These are phyloP conservation scores for Mimumesa dahlbomi DNA, from an alignment of 2,888 invertebrate genomes.

Conservation along the genomic window DNA sequence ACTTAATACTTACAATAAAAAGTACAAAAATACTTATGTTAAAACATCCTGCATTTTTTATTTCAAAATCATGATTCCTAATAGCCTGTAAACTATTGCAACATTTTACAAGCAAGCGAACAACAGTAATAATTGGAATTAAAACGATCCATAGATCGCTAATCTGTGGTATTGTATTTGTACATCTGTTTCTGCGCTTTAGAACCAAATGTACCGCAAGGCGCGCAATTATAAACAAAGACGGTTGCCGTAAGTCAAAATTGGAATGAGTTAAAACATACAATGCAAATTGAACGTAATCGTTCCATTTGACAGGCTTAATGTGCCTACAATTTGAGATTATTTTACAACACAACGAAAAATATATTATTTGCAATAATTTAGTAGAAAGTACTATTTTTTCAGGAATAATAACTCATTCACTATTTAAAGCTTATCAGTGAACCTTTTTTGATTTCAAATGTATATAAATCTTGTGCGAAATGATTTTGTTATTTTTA, in stretches of 20 bases:
- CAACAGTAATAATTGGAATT: constrained; percentile 70
- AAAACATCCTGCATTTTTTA: not conserved
- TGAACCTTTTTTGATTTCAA: constrained; percentile 22
- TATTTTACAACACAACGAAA: not conserved
- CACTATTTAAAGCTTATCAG: not conserved
- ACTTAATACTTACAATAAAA: not conserved
- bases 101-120: not conserved
- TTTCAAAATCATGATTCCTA: too few species aligned
- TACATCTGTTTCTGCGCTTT: constrained; percentile 74
- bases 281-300: not conserved
- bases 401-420: constrained; percentile 6
- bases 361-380: not conserved
- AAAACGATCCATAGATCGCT: constrained; percentile 56
- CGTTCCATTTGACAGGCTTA: too few species aligned
- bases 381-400: too few species aligned
- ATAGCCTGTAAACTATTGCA: too few species aligned
- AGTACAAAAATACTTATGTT: not conserved
- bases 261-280: constrained; percentile 24
- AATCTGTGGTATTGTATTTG: constrained; percentile 38
- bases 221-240: constrained; percentile 49
- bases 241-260: constrained; percentile 55
- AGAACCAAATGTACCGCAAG: constrained; percentile 62
- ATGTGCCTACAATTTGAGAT: too few species aligned
- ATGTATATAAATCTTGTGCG: not conserved
- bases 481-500: constrained; percentile 34